A percentile compares a stretch with the other conserved stretches of the same genome.
Evolutionary conservation across 2,797 vertebrate genomes (phyloP).

Genomic region (Melanotaenia boesemani): DNA sequence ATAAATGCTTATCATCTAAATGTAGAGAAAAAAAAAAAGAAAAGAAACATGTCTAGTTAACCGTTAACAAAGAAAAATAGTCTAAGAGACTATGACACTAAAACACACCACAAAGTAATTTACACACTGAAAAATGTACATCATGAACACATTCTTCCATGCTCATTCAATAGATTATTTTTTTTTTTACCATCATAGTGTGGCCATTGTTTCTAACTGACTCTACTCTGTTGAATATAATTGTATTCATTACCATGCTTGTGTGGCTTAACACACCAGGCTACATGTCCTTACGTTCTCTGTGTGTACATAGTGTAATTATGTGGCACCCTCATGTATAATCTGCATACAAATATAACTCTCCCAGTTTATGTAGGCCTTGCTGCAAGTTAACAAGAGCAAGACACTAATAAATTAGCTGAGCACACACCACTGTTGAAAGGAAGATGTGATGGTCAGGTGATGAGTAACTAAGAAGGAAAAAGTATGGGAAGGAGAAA

Average conservation of each 20-base stretch:
- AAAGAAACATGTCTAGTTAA: slow-evolving; percentile 30
- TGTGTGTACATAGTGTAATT: neutral
- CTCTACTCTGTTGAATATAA: slow-evolving; percentile 33
- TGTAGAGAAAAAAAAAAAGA: slow-evolving; percentile 34
- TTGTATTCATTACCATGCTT: slow-evolving; percentile 30
- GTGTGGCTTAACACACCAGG: slow-evolving; percentile 23
- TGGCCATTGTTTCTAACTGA: slow-evolving; percentile 45
- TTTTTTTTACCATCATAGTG: slow-evolving; percentile 8
- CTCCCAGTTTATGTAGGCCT: slow-evolving; percentile 21
- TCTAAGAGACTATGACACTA: too few species aligned
- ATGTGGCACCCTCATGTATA: slow-evolving; percentile 6
- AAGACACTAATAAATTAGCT: slow-evolving; percentile 18
- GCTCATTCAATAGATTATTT: too few species aligned
- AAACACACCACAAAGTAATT: too few species aligned
- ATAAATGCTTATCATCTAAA: neutral
- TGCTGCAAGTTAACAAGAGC: slow-evolving; percentile 26
- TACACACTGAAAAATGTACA: too few species aligned
- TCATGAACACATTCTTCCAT: too few species aligned
- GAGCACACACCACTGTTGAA: neutral
- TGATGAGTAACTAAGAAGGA: neutral
- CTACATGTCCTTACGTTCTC: slow-evolving; percentile 5
- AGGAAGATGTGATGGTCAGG: neutral
- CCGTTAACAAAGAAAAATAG: too few species aligned
- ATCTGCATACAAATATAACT: slow-evolving; percentile 27
- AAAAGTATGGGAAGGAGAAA: neutral